Evolutionary conservation across 2,797 vertebrate species (phyloP).

Genomic region (Macrochelys suwanniensis): DNA sequence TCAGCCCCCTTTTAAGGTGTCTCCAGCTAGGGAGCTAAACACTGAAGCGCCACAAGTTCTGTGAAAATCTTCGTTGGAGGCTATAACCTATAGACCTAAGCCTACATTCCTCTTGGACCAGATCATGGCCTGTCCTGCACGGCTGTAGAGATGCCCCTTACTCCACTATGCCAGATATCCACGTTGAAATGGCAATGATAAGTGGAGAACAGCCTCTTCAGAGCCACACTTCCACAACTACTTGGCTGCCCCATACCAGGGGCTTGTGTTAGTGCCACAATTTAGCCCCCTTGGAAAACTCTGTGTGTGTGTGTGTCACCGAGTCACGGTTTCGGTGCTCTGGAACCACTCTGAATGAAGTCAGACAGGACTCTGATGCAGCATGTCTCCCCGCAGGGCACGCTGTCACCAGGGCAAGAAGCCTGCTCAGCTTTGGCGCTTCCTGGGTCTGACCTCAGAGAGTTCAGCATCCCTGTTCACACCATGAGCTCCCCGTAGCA

Average conservation of each 20-base stretch:
- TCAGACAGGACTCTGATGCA: too few species aligned
- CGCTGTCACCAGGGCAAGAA: too few species aligned
- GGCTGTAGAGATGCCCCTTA: not conserved
- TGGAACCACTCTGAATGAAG: too few species aligned
- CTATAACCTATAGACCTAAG: not conserved
- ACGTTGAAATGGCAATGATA: not conserved
- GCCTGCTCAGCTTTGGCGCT: too few species aligned
- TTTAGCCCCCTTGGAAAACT: not conserved
- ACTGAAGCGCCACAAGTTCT: not conserved
- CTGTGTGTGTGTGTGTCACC: fast-evolving
- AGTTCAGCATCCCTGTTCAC: too few species aligned
- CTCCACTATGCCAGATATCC: not conserved
- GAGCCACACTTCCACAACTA: not conserved
- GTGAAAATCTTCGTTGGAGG: not conserved
- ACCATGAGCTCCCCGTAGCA: too few species aligned
- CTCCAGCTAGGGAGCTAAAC: not conserved
- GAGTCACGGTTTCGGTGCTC: too few species aligned
- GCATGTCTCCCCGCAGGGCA: too few species aligned
- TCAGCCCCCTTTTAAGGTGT: too few species aligned
- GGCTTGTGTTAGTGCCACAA: not conserved
- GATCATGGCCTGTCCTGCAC: not conserved
- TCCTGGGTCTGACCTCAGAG: too few species aligned
- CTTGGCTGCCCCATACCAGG: not conserved
- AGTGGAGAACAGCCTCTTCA: not conserved
- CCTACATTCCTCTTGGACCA: not conserved